Percentiles rank a stretch among this genome's conserved stretches.
These are phyloP conservation scores for Chondrosia reniformis DNA, from an alignment of 37 sponge, comb jelly and placozoan genomes.

Conservation along the genomic window DNA sequence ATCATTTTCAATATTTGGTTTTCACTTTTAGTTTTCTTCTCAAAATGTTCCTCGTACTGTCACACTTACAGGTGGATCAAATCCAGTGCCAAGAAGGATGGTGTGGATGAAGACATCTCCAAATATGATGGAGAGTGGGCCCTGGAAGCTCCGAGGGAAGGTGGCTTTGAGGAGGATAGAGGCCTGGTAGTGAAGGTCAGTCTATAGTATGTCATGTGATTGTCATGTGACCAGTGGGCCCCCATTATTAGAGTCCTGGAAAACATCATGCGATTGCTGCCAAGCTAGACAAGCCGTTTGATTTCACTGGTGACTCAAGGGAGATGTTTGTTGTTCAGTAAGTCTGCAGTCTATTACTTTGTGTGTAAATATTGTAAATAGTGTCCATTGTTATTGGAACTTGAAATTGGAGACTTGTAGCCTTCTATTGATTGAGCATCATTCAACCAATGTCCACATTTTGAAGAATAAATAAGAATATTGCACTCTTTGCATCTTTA, in stretches of 20 bases:
- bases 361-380: too few relatives aligned
- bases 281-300: constrained; percentile 71
- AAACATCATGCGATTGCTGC: constrained; percentile 92
- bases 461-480: too few relatives aligned
- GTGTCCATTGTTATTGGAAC: too few relatives aligned
- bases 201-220: background rate
- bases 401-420: too few relatives aligned
- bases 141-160: constrained; percentile 43
- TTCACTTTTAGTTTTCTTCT: too few relatives aligned
- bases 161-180: constrained; percentile 54
- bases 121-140: constrained; percentile 92
- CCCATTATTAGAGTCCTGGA: constrained; percentile 49
- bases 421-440: too few relatives aligned
- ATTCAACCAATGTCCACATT: too few relatives aligned
- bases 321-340: constrained; percentile 69
- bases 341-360: constrained; percentile 32
- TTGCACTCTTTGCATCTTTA: too few relatives aligned
- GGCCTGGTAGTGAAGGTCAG: constrained; percentile 81
- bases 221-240: background rate
- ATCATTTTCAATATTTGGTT: too few relatives aligned
- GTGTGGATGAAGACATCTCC: constrained; percentile 70
- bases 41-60: too few relatives aligned
- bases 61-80: constrained; percentile 77
- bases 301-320: constrained; percentile 61
- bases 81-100: constrained; percentile 78